Conservation (phyloP, 2,797 vertebrate species). For the Macroramphosus scolopax region DNA sequence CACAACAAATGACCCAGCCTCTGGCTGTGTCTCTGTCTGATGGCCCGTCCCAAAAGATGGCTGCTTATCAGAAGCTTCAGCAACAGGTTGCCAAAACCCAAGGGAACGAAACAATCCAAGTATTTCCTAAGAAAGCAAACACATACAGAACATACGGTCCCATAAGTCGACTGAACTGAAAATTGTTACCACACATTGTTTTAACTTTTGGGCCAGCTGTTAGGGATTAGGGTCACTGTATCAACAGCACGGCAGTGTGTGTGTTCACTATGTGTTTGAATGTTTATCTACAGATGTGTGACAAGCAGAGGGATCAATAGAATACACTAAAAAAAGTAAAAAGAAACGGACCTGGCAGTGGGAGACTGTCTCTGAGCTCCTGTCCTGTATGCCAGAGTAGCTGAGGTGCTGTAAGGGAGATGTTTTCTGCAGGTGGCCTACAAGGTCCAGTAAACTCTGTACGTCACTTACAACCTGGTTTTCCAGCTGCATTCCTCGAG, state of each 20-base stretch:
- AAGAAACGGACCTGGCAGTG: slow-evolving; percentile 34
- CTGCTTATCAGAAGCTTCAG: background rate
- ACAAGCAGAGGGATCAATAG: too few relatives aligned
- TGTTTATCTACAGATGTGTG: too few relatives aligned
- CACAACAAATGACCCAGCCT: slow-evolving; percentile 41
- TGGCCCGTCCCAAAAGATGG: background rate
- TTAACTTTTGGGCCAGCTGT: too few relatives aligned
- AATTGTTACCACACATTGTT: background rate
- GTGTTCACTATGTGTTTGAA: too few relatives aligned
- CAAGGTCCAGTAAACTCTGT: slow-evolving; percentile 26
- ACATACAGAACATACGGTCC: background rate
- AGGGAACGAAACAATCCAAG: slow-evolving; percentile 28
- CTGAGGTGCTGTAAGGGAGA: slow-evolving; percentile 45
- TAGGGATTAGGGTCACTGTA: too few relatives aligned
- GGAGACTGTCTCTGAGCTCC: slow-evolving; percentile 24
- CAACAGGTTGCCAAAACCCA: slow-evolving; percentile 20
- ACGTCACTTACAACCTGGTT: slow-evolving; percentile 26
- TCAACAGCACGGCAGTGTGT: too few relatives aligned
- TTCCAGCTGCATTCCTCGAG: slow-evolving; percentile 44
- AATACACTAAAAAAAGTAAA: too few relatives aligned
- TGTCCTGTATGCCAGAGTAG: slow-evolving; percentile 9
- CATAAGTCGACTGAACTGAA: background rate
- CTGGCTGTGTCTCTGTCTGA: slow-evolving; percentile 15
- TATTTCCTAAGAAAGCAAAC: slow-evolving; percentile 41
- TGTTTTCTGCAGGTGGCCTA: slow-evolving; percentile 2